phyloP scores from a whole-genome alignment of 1,140 invertebrate genomes.

The Galleria mellonella region DNA sequence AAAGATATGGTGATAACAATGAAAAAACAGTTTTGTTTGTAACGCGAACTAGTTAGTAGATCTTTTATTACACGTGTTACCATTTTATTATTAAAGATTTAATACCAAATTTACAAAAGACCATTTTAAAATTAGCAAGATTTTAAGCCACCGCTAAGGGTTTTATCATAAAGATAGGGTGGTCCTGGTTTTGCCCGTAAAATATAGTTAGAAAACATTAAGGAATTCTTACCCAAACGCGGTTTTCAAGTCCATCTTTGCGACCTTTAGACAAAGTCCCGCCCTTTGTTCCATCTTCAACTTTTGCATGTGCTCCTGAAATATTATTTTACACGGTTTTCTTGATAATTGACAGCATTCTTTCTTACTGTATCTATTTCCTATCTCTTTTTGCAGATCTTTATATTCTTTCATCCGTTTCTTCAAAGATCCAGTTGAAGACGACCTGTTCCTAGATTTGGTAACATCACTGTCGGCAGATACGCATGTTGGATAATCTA shows the following conservation, averaged over 20 bases:
- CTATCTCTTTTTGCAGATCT: constrained; percentile 49
- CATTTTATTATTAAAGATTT: too few relatives aligned
- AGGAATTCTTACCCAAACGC: constrained; percentile 38
- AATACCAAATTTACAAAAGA: too few relatives aligned
- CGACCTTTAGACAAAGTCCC: constrained; percentile 31
- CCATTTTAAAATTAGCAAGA: too few relatives aligned
- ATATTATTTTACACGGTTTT: constrained; percentile 35
- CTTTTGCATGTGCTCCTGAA: constrained; percentile 37
- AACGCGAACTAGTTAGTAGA: too few relatives aligned
- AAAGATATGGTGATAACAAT: too few relatives aligned
- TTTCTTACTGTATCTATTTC: constrained; percentile 32
- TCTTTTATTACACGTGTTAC: too few relatives aligned
- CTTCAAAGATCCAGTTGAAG: constrained; percentile 27
- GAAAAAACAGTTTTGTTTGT: too few relatives aligned
- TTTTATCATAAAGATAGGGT: too few relatives aligned
- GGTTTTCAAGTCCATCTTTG: constrained; percentile 36
- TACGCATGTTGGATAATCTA: constrained; percentile 8
- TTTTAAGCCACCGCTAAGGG: too few relatives aligned
- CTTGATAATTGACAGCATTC: constrained; percentile 40
- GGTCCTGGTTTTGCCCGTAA: too few relatives aligned
- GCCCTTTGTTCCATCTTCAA: constrained; percentile 28
- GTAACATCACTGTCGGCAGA: not conserved
- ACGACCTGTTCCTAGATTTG: constrained; percentile 11
- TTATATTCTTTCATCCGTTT: constrained; percentile 42
- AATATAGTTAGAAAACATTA: too few relatives aligned